These are phyloP conservation scores for Dromas ardeola DNA, from an alignment of 2,113 vertebrate species.

Conservation along the genomic window DNA sequence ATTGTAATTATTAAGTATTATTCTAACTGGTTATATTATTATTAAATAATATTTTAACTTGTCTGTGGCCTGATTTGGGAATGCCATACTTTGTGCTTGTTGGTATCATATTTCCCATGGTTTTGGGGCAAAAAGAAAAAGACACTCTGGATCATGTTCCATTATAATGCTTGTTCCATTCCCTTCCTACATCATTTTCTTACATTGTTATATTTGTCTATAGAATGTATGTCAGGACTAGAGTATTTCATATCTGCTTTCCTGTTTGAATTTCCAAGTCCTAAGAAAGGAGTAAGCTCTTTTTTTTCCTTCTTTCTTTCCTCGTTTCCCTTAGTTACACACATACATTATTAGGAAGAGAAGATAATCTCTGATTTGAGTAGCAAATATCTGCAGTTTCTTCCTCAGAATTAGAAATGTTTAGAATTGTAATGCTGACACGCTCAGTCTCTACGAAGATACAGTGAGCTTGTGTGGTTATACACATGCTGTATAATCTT, in stretches of 20 bases:
- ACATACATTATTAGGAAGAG: not conserved
- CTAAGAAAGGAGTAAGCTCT: not conserved
- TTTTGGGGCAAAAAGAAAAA: not conserved
- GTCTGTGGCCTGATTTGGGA: not conserved
- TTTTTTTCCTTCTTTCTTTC: not conserved
- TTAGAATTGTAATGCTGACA: not conserved
- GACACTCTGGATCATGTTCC: not conserved
- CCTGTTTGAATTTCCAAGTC: not conserved
- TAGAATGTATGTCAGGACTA: not conserved
- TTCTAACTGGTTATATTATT: not conserved
- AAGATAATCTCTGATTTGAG: not conserved
- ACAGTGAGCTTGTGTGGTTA: not conserved
- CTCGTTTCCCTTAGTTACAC: not conserved
- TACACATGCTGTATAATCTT: not conserved
- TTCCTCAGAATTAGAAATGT: not conserved
- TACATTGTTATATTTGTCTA: not conserved
- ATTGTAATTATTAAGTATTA: not conserved
- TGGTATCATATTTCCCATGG: not conserved
- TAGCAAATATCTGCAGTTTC: not conserved
- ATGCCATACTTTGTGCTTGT: not conserved
- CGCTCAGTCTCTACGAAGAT: accelerated
- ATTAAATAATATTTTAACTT: not conserved
- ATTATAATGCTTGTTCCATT: not conserved
- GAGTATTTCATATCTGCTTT: not conserved
- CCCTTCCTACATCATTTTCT: not conserved